A percentile compares a stretch with the other conserved stretches of the same genome.
phyloP scores from a whole-genome alignment of 2,888 invertebrate genomes.

The Cheiracanthium punctorium region DNA sequence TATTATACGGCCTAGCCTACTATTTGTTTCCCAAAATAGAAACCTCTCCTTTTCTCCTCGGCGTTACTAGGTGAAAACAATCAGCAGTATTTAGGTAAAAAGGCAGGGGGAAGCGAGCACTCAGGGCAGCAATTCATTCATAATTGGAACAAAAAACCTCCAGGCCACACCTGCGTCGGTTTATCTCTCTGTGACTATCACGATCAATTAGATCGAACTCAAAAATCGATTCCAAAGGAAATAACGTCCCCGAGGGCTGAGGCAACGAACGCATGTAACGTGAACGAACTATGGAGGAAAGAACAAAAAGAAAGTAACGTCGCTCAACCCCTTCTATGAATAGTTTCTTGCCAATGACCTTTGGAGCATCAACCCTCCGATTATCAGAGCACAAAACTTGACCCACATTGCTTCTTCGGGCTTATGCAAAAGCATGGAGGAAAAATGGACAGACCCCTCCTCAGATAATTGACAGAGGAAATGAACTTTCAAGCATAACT shows the following conservation, averaged over 20 bases:
- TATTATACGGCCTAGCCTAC: not conserved
- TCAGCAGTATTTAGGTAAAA: not conserved
- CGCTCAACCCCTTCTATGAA: slow-evolving; percentile 53
- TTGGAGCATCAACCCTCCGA: slow-evolving; percentile 45
- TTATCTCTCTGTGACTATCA: slow-evolving; percentile 24
- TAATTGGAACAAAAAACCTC: slow-evolving; percentile 8
- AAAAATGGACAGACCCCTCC: not conserved
- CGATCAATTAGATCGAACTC: not conserved
- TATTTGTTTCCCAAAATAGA: not conserved
- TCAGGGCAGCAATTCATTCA: not conserved
- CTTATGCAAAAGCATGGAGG: slow-evolving; percentile 1
- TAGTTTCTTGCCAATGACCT: slow-evolving; percentile 61
- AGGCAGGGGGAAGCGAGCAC: too few relatives aligned
- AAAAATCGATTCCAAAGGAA: not conserved
- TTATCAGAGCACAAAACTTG: slow-evolving; percentile 59
- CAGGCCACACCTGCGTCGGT: not conserved
- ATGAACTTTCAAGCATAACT: too few relatives aligned
- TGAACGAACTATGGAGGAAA: slow-evolving; percentile 31
- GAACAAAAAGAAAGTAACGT: slow-evolving; percentile 17
- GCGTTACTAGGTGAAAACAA: not conserved
- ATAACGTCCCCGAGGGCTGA: slow-evolving; percentile 18
- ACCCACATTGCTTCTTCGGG: slow-evolving; percentile 21
- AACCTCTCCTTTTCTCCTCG: not conserved
- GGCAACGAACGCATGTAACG: slow-evolving; percentile 28
- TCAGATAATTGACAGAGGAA: too few relatives aligned